phyloP scores from a whole-genome alignment of 2,888 invertebrate species.

The Pteria penguin region DNA sequence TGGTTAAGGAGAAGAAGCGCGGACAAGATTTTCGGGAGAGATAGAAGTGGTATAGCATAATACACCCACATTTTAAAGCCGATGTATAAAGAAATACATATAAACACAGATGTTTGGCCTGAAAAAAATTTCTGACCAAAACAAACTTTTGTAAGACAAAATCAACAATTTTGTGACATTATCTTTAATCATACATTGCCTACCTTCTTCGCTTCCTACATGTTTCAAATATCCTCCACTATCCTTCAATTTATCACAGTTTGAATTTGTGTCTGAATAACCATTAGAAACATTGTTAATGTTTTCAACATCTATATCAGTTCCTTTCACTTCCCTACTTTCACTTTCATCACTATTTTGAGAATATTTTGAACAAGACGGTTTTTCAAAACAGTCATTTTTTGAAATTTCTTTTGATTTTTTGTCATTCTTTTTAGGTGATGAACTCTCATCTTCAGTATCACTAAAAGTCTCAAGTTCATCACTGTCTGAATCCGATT shows the following conservation, averaged over 20 bases:
- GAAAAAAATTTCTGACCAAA: too few relatives aligned
- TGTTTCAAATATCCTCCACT: not conserved
- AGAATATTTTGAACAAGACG: not conserved
- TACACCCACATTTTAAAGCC: too few relatives aligned
- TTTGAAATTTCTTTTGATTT: slow-evolving; percentile 22
- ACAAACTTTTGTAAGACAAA: too few relatives aligned
- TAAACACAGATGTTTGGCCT: too few relatives aligned
- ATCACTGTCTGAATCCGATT: slow-evolving; percentile 65
- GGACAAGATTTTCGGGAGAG: too few relatives aligned
- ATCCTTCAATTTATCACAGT: too few relatives aligned
- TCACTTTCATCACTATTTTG: slow-evolving; percentile 24
- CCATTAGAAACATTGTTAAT: slow-evolving; percentile 16
- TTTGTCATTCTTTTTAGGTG: slow-evolving; percentile 47
- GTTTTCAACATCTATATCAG: slow-evolving; percentile 17
- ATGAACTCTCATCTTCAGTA: slow-evolving; percentile 66
- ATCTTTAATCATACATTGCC: not conserved
- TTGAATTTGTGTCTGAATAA: slow-evolving; percentile 47
- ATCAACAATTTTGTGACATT: not conserved
- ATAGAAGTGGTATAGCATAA: too few relatives aligned
- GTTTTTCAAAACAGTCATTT: slow-evolving; percentile 39
- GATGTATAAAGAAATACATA: too few relatives aligned
- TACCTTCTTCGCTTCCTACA: slow-evolving; percentile 64
- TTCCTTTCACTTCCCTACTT: slow-evolving; percentile 22
- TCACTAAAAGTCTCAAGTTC: slow-evolving; percentile 80
- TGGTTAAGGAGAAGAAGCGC: too few relatives aligned